These are phyloP conservation scores for Masticophis lateralis DNA, from an alignment of 2,797 vertebrate species.

Conservation along the genomic window DNA sequence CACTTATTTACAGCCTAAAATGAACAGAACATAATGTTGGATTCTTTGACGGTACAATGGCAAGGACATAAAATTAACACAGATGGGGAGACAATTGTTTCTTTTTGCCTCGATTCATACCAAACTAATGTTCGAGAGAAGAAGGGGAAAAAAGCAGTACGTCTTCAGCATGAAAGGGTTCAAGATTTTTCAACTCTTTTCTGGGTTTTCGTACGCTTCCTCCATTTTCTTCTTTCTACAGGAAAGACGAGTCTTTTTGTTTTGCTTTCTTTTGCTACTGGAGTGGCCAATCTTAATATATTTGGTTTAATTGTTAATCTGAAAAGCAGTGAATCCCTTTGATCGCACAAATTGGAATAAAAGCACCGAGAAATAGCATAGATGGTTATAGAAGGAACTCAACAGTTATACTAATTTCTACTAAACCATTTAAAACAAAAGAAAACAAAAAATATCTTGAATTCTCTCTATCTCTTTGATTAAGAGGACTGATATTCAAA, in stretches of 20 bases:
- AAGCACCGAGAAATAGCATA: background rate
- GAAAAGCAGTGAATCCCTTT: background rate
- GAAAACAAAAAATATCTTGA: background rate
- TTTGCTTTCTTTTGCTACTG: background rate
- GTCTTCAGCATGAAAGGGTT: background rate
- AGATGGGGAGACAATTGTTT: constrained; percentile 1
- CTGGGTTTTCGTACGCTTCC: background rate
- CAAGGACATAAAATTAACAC: background rate
- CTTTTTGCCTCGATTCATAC: constrained; percentile 28
- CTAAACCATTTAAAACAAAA: background rate
- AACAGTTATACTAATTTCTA: background rate
- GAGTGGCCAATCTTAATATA: background rate
- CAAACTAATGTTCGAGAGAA: constrained; percentile 11
- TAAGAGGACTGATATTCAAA: constrained; percentile 7
- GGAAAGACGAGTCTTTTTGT: background rate
- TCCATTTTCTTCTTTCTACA: background rate
- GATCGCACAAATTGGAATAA: background rate
- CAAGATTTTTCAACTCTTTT: constrained; percentile 11
- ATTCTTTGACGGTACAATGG: constrained; percentile 6
- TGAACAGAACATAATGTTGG: background rate
- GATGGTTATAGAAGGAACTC: background rate
- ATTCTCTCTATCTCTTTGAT: background rate
- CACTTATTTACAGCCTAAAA: constrained; percentile 28
- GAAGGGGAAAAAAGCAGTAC: background rate
- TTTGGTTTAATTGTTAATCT: background rate